Evolutionary conservation across 2,888 invertebrate genomes (phyloP).

Genomic region (Coronaproctus castanopsis): DNA sequence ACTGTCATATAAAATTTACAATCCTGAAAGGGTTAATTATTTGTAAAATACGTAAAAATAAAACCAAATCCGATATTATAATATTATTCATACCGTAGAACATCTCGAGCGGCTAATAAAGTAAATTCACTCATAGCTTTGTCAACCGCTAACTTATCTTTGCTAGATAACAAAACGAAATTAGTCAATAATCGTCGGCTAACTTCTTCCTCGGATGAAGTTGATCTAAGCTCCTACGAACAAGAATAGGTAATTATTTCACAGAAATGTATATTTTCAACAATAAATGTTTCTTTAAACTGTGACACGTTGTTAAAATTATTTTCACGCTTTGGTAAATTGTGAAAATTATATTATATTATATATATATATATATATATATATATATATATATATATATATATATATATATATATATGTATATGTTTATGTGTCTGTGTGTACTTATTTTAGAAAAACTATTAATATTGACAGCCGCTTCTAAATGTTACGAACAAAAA

Average conservation of each 20-base stretch:
- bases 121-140: constrained; percentile 60
- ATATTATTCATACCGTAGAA: constrained; percentile 8
- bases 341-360: neutral
- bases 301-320: constrained; percentile 8
- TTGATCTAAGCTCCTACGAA: constrained; percentile 40
- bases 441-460: too few relatives aligned
- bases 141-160: constrained; percentile 66
- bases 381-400: too few relatives aligned
- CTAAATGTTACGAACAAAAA: too few relatives aligned
- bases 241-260: constrained; percentile 30
- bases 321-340: neutral
- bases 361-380: too few relatives aligned
- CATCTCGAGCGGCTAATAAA: constrained; percentile 30
- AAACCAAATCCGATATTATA: too few relatives aligned
- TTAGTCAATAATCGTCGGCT: constrained; percentile 55
- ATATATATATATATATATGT: too few relatives aligned
- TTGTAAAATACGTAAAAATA: too few relatives aligned
- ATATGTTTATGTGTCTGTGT: too few relatives aligned
- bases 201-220: constrained; percentile 40
- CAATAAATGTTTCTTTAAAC: neutral
- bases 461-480: too few relatives aligned
- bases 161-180: constrained; percentile 60
- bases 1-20: too few relatives aligned
- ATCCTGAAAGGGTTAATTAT: too few relatives aligned
- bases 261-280: constrained; percentile 39